Evolutionary conservation across 2,888 invertebrate species (phyloP).

Genomic region (Apamea anceps): DNA sequence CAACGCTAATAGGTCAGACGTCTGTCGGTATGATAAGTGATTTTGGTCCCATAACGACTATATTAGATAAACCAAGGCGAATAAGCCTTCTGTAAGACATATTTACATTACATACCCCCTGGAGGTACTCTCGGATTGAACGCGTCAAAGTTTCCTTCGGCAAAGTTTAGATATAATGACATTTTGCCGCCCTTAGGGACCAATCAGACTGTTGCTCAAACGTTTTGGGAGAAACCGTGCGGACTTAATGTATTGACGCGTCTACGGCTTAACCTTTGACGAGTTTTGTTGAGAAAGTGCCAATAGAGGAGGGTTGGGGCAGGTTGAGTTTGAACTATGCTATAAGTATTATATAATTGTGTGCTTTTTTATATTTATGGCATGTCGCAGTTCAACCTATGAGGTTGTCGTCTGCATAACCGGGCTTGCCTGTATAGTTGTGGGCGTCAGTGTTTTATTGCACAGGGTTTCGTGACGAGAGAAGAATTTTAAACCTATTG

Average conservation of each 20-base stretch:
- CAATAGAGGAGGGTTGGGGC: neutral
- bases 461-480: too few species aligned
- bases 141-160: slow-evolving; percentile 51
- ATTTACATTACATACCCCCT: slow-evolving; percentile 1
- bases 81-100: slow-evolving; percentile 41
- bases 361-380: neutral
- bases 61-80: neutral
- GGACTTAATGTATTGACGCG: slow-evolving; percentile 55
- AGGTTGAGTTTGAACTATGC: neutral
- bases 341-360: slow-evolving; percentile 16
- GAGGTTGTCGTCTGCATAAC: too few species aligned
- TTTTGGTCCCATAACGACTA: neutral
- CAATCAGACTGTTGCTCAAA: slow-evolving; percentile 55
- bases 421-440: too few species aligned
- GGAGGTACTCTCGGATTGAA: slow-evolving; percentile 35
- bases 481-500: neutral
- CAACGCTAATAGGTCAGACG: too few species aligned
- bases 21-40: neutral
- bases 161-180: slow-evolving; percentile 64
- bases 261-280: slow-evolving; percentile 62
- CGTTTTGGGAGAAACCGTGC: slow-evolving; percentile 56
- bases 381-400: too few species aligned
- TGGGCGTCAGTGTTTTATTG: slow-evolving; percentile 1
- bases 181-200: slow-evolving; percentile 56
- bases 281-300: slow-evolving; percentile 43